Percentiles rank a stretch among this genome's conserved stretches.
Evolutionary conservation across 2,797 vertebrate species (phyloP).

Genomic region (Alfaro cultratus): DNA sequence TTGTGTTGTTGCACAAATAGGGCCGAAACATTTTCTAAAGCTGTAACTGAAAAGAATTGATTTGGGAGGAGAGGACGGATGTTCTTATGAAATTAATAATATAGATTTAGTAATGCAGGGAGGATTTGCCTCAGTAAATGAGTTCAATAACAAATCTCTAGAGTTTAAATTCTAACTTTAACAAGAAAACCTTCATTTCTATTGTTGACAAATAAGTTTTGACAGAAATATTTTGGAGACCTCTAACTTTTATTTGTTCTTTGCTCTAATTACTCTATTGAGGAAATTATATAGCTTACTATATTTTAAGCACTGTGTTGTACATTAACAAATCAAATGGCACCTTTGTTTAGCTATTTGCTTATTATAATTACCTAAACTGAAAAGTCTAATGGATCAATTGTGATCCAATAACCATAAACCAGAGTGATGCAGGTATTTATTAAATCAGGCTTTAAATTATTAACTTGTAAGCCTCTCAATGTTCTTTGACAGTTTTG

Average conservation of each 20-base stretch:
- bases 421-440: neutral
- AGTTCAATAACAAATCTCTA: no score
- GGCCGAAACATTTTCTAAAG: slow-evolving; percentile 50
- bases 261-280: neutral
- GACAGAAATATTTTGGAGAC: neutral
- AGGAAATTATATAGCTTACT: neutral
- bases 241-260: neutral
- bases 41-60: slow-evolving; percentile 45
- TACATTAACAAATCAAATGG: neutral
- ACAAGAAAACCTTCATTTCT: neutral
- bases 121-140: neutral
- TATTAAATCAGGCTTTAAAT: neutral
- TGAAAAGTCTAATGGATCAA: neutral
- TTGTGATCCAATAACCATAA: neutral
- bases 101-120: neutral
- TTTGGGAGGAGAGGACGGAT: slow-evolving; percentile 25
- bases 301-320: neutral
- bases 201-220: neutral
- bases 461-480: neutral
- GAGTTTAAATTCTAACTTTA: neutral
- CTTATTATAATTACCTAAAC: neutral
- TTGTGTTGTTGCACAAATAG: slow-evolving; percentile 53
- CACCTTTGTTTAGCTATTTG: neutral
- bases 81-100: slow-evolving; percentile 13
- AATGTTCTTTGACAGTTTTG: neutral